Evolutionary conservation across 1,140 invertebrate species (phyloP).

Genomic region (Hirudo medicinalis): DNA sequence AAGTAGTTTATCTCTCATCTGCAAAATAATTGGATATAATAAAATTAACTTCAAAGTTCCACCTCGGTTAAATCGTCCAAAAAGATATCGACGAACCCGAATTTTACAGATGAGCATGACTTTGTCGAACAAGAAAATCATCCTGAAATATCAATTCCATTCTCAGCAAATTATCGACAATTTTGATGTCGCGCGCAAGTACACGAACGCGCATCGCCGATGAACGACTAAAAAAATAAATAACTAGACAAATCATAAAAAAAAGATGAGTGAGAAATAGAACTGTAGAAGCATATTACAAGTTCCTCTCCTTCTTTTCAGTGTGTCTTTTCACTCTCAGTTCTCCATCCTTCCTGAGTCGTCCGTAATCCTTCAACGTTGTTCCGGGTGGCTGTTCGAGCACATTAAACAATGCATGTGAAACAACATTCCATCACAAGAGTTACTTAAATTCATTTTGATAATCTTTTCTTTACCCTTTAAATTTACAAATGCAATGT

Average conservation of each 20-base stretch:
- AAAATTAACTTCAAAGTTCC: neutral
- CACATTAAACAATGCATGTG: too few relatives aligned
- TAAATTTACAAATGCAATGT: too few relatives aligned
- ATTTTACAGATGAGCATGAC: constrained; percentile 87
- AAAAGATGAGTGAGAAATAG: neutral
- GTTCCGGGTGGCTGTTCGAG: constrained; percentile 46
- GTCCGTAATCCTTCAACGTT: constrained; percentile 71
- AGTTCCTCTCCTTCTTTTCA: constrained; percentile 52
- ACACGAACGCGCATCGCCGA: neutral
- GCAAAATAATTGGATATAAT: too few relatives aligned
- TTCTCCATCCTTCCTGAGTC: constrained; percentile 79
- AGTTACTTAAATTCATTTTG: too few relatives aligned
- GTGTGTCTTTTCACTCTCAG: constrained; percentile 77
- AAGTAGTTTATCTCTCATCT: neutral
- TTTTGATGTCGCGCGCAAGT: too few relatives aligned
- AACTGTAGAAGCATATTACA: neutral
- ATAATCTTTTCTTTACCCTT: too few relatives aligned
- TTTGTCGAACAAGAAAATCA: constrained; percentile 93
- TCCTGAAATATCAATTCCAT: constrained; percentile 45
- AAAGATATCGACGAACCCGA: constrained; percentile 48
- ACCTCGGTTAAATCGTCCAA: neutral
- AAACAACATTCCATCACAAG: too few relatives aligned
- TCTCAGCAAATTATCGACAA: neutral
- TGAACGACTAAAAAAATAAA: neutral
- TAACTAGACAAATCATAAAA: neutral